Conservation (phyloP, 35 echinoderm and acorn worm species). For the Lytechinus variegatus region DNA sequence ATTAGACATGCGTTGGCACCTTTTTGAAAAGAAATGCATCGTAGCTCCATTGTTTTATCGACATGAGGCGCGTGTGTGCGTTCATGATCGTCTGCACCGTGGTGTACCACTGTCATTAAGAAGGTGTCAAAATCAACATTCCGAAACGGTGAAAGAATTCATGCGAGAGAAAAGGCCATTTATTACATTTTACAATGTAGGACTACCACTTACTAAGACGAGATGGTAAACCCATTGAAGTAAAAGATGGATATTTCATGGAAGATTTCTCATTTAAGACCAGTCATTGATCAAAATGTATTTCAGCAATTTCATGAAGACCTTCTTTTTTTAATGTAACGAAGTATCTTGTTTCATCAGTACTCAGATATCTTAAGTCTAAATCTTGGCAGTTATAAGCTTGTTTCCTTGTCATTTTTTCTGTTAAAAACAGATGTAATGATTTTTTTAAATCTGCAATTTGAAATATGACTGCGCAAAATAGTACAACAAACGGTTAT, state of each 20-base stretch:
- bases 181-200: not conserved
- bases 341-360: too few relatives aligned
- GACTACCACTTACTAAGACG: not conserved
- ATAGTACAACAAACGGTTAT: too few relatives aligned
- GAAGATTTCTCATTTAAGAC: not conserved
- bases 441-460: too few relatives aligned
- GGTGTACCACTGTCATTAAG: not conserved
- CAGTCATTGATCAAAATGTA: not conserved
- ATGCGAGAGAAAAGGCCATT: not conserved
- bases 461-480: too few relatives aligned
- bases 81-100: not conserved
- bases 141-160: not conserved
- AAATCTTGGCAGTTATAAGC: too few relatives aligned
- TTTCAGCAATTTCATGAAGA: not conserved
- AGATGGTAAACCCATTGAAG: conserved; percentile 1
- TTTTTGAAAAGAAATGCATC: not conserved
- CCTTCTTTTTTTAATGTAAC: not conserved
- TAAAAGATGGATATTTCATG: conserved; percentile 9
- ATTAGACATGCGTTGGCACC: conserved; percentile 27
- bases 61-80: not conserved
- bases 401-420: too few relatives aligned
- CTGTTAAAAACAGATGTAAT: too few relatives aligned
- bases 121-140: conserved; percentile 19
- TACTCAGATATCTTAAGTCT: too few relatives aligned
- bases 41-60: not conserved